Conservation (phyloP, 2,797 vertebrate genomes). For the Molossus molossus region DNA sequence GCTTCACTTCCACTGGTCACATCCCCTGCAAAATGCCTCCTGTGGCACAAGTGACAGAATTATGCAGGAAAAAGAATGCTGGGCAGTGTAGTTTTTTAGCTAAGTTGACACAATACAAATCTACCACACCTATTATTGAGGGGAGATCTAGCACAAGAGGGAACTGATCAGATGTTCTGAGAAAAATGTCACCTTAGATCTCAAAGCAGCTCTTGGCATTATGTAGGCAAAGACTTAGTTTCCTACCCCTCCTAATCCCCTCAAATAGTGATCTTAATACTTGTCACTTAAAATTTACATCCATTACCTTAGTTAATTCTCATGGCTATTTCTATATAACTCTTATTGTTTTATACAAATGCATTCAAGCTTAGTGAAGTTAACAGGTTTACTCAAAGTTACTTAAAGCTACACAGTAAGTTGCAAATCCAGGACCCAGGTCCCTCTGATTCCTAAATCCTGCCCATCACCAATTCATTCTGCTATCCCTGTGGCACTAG, state of each 20-base stretch:
- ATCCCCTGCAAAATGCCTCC: neutral
- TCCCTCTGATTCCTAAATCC: neutral
- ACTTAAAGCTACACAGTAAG: neutral
- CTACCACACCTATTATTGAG: neutral
- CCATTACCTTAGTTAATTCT: neutral
- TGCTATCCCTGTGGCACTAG: neutral
- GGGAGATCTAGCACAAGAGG: neutral
- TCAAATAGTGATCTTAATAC: conserved; percentile 2
- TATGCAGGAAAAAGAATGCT: neutral
- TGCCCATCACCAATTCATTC: neutral
- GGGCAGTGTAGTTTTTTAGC: neutral
- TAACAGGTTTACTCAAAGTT: conserved; percentile 21
- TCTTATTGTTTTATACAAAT: conserved; percentile 1
- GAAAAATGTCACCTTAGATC: conserved; percentile 53
- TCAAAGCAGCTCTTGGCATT: neutral
- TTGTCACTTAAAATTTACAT: neutral
- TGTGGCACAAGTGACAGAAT: neutral
- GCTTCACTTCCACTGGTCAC: neutral
- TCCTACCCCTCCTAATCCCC: neutral
- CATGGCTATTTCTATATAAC: neutral
- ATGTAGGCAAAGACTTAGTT: neutral
- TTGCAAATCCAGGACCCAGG: neutral
- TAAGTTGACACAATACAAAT: neutral
- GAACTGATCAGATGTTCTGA: neutral
- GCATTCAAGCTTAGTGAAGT: neutral